These are phyloP conservation scores for Rhinella marina DNA, from an alignment of 2,797 vertebrate genomes.

Conservation along the genomic window DNA sequence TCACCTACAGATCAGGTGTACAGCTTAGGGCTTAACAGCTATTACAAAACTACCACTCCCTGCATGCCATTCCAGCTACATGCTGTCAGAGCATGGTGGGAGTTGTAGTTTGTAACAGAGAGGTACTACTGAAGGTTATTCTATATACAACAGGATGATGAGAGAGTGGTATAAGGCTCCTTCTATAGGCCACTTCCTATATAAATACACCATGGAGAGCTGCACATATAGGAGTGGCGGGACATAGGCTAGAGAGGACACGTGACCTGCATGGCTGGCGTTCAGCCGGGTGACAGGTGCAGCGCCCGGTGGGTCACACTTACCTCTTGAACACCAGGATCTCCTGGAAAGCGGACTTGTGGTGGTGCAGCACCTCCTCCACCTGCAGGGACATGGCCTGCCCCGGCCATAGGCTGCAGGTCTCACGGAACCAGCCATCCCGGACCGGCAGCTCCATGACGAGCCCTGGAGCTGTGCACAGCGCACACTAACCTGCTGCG, in stretches of 20 bases:
- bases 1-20: too few relatives aligned
- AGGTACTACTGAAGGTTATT: too few relatives aligned
- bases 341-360: constrained; percentile 90
- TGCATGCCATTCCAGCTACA: too few relatives aligned
- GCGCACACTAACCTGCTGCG: constrained; percentile 29
- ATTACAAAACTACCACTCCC: too few relatives aligned
- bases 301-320: not conserved
- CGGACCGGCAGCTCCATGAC: constrained; percentile 70
- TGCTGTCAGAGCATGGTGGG: too few relatives aligned
- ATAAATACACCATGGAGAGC: not conserved
- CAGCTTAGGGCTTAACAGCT: too few relatives aligned
- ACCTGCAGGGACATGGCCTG: constrained; percentile 94
- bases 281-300: not conserved
- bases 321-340: constrained; percentile 94
- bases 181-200: too few relatives aligned
- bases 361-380: constrained; percentile 87
- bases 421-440: constrained; percentile 94
- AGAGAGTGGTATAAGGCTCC: too few relatives aligned
- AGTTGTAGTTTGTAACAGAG: too few relatives aligned
- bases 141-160: too few relatives aligned
- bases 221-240: not conserved
- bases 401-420: constrained; percentile 90
- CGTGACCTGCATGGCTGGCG: not conserved
- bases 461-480: constrained; percentile 17
- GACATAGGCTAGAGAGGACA: not conserved